phyloP scores from a whole-genome alignment of 2,797 vertebrate genomes.

The Crocidura indochinensis region DNA sequence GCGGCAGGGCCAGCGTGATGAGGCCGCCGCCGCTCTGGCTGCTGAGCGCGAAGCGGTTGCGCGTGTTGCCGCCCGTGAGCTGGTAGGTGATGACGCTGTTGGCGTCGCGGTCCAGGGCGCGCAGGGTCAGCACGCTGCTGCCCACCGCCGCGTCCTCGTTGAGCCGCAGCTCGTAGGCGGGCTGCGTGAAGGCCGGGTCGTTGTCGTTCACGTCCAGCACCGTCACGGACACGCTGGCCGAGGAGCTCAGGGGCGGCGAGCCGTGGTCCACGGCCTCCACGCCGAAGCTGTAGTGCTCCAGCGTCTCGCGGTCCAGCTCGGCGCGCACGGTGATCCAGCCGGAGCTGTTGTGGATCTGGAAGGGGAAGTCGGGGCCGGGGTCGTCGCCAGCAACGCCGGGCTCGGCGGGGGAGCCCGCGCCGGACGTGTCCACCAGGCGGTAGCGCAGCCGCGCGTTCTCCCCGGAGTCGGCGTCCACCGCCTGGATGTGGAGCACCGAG shows the following conservation, averaged over 20 bases:
- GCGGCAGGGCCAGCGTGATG: conserved; percentile 95
- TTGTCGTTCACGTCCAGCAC: conserved; percentile 98
- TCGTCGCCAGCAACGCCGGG: conserved; percentile 81
- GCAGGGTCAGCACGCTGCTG: conserved; percentile 96
- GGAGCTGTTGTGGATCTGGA: conserved; percentile 97
- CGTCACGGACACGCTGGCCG: conserved; percentile 96
- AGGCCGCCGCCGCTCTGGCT: conserved; percentile 98
- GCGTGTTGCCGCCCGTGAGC: conserved; percentile 98
- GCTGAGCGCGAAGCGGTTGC: conserved; percentile 98
- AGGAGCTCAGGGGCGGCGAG: conserved; percentile 95
- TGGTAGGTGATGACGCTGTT: conserved; percentile 99
- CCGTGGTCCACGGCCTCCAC: conserved; percentile 97
- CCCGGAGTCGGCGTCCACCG: conserved; percentile 96
- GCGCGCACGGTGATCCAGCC: conserved; percentile 96
- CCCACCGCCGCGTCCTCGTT: conserved; percentile 97
- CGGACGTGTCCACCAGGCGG: conserved; percentile 91
- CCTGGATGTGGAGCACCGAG: conserved; percentile 98
- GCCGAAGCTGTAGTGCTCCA: conserved; percentile 96
- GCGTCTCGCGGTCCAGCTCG: conserved; percentile 96
- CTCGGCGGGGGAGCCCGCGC: conserved; percentile 95
- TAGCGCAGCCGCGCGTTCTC: conserved; percentile 97
- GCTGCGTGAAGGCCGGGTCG: conserved; percentile 96
- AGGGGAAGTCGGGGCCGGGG: conserved; percentile 91
- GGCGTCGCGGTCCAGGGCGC: conserved; percentile 95
- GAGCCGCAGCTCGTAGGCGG: conserved; percentile 95